Percentiles rank a stretch among this genome's conserved stretches.
Conservation (phyloP, 2,113 vertebrate species). For the Pollimyrus isidori region DNA sequence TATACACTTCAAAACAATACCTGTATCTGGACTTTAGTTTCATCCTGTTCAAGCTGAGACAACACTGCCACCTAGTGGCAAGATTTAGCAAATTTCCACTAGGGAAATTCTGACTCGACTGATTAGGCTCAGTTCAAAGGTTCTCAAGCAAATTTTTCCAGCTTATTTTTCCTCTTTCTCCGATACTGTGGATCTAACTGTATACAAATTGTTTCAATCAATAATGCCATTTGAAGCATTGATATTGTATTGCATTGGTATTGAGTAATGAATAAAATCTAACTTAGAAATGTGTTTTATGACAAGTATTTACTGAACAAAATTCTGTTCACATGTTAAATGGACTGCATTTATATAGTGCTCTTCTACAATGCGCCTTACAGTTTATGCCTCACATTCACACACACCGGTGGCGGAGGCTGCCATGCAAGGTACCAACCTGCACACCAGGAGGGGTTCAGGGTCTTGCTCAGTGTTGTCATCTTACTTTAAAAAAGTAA, state of each 20-base stretch:
- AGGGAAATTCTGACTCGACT: not conserved
- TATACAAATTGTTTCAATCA: not conserved
- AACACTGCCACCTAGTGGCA: not conserved
- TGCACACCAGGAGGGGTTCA: no score
- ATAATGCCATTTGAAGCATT: not conserved
- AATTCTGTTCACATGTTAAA: not conserved
- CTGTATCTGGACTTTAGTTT: not conserved
- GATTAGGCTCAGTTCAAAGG: not conserved
- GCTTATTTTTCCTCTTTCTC: not conserved
- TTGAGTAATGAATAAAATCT: not conserved
- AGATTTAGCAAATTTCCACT: not conserved
- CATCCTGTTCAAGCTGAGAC: not conserved
- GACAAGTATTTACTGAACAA: not conserved
- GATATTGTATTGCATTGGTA: not conserved
- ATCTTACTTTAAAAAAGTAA: no score
- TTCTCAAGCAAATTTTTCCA: not conserved
- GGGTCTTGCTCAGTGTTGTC: no score
- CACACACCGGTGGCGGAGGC: no score
- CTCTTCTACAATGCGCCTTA: no score
- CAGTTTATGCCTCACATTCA: no score
- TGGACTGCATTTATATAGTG: no score
- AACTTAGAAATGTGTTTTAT: not conserved
- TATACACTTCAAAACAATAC: not conserved
- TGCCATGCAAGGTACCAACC: no score
- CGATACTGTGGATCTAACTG: not conserved